Evolutionary conservation across 2,888 invertebrate genomes (phyloP).

Genomic region (Polyommatus iphigenia): DNA sequence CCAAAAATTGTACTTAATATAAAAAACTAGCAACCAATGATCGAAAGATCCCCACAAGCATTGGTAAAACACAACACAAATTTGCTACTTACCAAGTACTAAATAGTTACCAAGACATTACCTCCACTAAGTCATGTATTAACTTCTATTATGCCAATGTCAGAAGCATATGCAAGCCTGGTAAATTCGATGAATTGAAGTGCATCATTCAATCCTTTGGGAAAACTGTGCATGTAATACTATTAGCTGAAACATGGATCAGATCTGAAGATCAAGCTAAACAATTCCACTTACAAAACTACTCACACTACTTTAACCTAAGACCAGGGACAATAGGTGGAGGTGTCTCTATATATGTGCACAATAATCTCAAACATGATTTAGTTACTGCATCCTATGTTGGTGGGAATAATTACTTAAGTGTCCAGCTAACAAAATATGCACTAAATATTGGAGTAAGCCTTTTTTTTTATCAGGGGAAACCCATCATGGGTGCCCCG

Average conservation of each 20-base stretch:
- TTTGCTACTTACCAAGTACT: slow-evolving; percentile 35
- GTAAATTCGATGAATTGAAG: slow-evolving; percentile 32
- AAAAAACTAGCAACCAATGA: slow-evolving; percentile 32
- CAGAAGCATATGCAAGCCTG: slow-evolving; percentile 33
- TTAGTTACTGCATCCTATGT: slow-evolving; percentile 36
- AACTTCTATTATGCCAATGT: slow-evolving; percentile 32
- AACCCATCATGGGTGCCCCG: too few species aligned
- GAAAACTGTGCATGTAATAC: too few species aligned
- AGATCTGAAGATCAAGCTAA: slow-evolving; percentile 37
- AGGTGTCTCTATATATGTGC: slow-evolving; percentile 43
- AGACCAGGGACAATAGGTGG: slow-evolving; percentile 40
- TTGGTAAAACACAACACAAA: slow-evolving; percentile 3
- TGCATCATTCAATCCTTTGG: slow-evolving; percentile 32
- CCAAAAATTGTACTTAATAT: slow-evolving; percentile 37
- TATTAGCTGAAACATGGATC: too few species aligned
- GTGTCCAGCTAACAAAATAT: slow-evolving; percentile 40
- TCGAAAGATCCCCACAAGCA: slow-evolving; percentile 32
- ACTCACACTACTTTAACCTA: slow-evolving; percentile 42
- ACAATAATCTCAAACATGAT: slow-evolving; percentile 40
- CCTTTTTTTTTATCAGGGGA: too few species aligned
- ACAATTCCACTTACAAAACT: slow-evolving; percentile 35
- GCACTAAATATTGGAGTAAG: slow-evolving; percentile 39
- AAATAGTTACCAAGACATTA: slow-evolving; percentile 35
- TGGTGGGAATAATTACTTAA: slow-evolving; percentile 41
- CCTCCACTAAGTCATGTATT: slow-evolving; percentile 34